These are phyloP conservation scores for Elysia chlorotica DNA, from an alignment of 1,140 invertebrate genomes.

Conservation along the genomic window DNA sequence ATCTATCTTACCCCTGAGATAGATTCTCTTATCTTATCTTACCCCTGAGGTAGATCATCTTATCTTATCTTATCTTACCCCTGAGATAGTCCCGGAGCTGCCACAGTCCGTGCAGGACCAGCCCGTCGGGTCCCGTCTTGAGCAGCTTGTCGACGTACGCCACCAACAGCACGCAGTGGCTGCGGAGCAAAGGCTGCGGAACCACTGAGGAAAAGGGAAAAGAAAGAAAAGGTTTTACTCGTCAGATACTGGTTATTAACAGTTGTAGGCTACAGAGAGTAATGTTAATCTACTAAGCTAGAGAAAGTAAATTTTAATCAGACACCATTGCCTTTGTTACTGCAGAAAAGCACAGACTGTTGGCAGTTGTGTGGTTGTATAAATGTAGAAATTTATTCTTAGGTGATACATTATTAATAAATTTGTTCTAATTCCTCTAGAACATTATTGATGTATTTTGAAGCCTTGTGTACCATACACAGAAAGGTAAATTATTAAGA, in stretches of 20 bases:
- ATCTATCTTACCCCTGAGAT: neutral
- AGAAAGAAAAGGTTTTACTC: too few species aligned
- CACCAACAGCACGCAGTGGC: neutral
- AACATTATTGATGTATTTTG: too few species aligned
- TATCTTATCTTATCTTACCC: neutral
- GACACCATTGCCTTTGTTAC: neutral
- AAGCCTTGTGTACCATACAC: too few species aligned
- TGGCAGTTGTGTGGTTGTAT: too few species aligned
- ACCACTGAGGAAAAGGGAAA: neutral
- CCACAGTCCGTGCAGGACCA: conserved; percentile 6
- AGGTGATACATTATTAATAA: too few species aligned
- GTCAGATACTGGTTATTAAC: neutral
- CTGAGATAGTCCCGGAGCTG: conserved; percentile 8
- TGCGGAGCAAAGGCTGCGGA: neutral
- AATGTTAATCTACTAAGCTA: neutral
- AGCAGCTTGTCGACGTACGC: conserved; percentile 17
- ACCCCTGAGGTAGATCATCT: neutral
- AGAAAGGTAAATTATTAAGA: too few species aligned
- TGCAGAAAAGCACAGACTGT: neutral
- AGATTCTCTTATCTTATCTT: neutral
- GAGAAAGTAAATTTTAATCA: neutral
- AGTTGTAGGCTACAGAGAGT: neutral
- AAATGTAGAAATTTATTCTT: too few species aligned
- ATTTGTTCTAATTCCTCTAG: too few species aligned
- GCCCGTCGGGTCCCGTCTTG: conserved; percentile 5